A percentile compares a stretch with the other conserved stretches of the same genome.
These are phyloP conservation scores for Gymnoscelis rufifasciata DNA, from an alignment of 2,888 invertebrate species.

Conservation along the genomic window DNA sequence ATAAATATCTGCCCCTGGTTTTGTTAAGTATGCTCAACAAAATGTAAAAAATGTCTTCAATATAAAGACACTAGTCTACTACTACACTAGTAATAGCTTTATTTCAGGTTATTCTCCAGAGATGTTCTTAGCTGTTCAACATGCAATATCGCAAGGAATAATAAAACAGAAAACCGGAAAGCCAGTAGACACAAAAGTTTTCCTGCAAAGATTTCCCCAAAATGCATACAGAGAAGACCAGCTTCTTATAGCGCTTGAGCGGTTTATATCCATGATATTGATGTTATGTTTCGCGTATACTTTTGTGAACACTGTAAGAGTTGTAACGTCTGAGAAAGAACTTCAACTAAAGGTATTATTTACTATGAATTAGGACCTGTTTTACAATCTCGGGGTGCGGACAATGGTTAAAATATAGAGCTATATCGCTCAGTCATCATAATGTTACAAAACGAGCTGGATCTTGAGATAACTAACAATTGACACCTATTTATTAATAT, in stretches of 20 bases:
- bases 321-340: conserved; percentile 87
- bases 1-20: too few species aligned
- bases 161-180: conserved; percentile 61
- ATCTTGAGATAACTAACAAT: too few species aligned
- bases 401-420: too few species aligned
- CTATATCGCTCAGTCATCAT: too few species aligned
- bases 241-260: conserved; percentile 82
- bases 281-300: conserved; percentile 90
- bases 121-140: conserved; percentile 68
- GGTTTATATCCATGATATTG: conserved; percentile 87
- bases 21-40: too few species aligned
- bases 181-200: conserved; percentile 57
- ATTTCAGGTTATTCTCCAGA: conserved; percentile 63
- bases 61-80: neutral
- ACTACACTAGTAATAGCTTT: neutral
- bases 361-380: too few species aligned
- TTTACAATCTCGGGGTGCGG: too few species aligned
- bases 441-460: too few species aligned
- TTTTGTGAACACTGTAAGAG: conserved; percentile 87
- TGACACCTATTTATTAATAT: too few species aligned
- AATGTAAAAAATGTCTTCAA: too few species aligned
- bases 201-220: conserved; percentile 85
- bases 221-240: conserved; percentile 84
- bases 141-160: conserved; percentile 64
- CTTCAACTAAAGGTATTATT: conserved; percentile 86